A percentile compares a stretch with the other conserved stretches of the same genome.
Evolutionary conservation across 2,797 vertebrate genomes (phyloP).

Genomic region (Pelodytes ibericus): DNA sequence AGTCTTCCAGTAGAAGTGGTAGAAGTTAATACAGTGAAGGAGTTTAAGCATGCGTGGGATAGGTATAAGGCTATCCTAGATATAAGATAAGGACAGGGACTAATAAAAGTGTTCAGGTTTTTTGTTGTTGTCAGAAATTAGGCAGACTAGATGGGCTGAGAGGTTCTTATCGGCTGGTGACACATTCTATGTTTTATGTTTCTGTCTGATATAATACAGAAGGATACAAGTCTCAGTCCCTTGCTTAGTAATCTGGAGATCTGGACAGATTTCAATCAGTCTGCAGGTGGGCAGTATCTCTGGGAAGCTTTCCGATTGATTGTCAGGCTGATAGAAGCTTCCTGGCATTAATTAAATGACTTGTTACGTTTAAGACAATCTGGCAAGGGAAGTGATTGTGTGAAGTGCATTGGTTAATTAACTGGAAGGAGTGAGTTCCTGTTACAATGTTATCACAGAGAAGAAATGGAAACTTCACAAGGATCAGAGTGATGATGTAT

Average conservation of each 20-base stretch:
- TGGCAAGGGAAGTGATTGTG: neutral
- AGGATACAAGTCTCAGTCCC: neutral
- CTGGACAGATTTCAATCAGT: neutral
- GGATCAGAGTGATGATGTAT: neutral
- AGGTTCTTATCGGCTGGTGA: no score
- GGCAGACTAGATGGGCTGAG: no score
- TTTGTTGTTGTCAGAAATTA: no score
- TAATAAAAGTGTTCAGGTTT: no score
- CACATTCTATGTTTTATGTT: no score
- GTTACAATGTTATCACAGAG: neutral
- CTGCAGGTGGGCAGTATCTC: neutral
- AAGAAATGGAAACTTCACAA: neutral
- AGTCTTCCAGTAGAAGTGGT: no score
- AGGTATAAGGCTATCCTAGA: no score
- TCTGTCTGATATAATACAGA: no score
- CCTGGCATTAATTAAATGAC: conserved; percentile 8
- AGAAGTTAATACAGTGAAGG: no score
- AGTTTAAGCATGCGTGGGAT: no score
- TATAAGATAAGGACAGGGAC: no score
- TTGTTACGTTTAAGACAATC: conserved; percentile 1
- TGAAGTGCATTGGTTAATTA: neutral
- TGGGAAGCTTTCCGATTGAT: neutral
- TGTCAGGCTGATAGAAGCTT: neutral
- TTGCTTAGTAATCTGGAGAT: neutral
- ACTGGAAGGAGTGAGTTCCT: neutral